phyloP scores from a whole-genome alignment of 2,888 invertebrate species.

The Hesperia comma region DNA sequence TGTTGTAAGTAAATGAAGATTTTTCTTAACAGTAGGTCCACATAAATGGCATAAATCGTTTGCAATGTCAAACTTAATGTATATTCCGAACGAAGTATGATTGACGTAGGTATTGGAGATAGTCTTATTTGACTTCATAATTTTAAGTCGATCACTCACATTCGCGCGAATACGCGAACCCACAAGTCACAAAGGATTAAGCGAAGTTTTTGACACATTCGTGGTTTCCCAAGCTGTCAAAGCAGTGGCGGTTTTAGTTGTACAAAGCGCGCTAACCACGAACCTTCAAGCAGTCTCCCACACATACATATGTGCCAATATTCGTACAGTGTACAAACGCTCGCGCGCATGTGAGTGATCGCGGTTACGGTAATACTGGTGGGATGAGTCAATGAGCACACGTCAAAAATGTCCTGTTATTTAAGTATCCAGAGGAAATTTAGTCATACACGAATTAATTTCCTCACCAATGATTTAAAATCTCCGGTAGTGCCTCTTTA shows the following conservation, averaged over 20 bases:
- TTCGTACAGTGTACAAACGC: no score
- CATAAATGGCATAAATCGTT: slow-evolving; percentile 59
- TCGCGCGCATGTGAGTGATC: no score
- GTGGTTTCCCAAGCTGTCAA: no score
- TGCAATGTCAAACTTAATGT: slow-evolving; percentile 58
- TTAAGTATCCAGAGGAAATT: slow-evolving; percentile 57
- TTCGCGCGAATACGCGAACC: no score
- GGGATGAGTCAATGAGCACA: slow-evolving; percentile 49
- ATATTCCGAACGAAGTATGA: slow-evolving; percentile 60
- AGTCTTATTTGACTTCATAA: slow-evolving; percentile 17
- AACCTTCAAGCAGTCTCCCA: no score
- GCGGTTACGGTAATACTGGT: slow-evolving; percentile 44
- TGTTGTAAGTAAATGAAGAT: not conserved
- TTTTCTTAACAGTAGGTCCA: slow-evolving; percentile 15
- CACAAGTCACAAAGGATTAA: no score
- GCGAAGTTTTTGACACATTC: no score
- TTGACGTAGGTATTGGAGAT: slow-evolving; percentile 54
- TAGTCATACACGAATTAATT: slow-evolving; percentile 59
- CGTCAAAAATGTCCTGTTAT: slow-evolving; percentile 33
- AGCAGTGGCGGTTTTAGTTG: no score
- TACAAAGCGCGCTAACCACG: no score
- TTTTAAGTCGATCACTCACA: no score
- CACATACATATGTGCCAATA: no score
- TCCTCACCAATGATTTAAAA: slow-evolving; percentile 54
- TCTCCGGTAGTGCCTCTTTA: slow-evolving; percentile 57